Conservation (phyloP, 2,888 invertebrate genomes). For the Caenorhabditis japonica region DNA sequence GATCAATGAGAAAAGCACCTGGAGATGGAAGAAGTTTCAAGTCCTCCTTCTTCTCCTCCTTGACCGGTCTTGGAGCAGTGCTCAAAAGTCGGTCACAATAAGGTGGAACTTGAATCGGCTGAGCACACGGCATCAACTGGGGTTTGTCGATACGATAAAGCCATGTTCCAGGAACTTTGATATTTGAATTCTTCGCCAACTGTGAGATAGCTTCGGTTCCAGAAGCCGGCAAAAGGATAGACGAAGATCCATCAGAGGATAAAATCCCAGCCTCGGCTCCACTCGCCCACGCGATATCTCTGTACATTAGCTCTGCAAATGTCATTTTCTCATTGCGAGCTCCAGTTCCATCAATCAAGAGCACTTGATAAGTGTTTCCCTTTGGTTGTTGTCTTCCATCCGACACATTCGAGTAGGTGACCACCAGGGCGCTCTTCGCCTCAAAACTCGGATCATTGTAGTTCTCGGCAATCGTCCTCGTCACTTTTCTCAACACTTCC, state of each 20-base stretch:
- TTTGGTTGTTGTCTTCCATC: conserved; percentile 53
- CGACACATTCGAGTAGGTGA: conserved; percentile 71
- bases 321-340: conserved; percentile 64
- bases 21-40: conserved; percentile 46
- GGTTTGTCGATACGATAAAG: conserved; percentile 69
- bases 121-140: conserved; percentile 68
- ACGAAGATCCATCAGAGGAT: conserved; percentile 65
- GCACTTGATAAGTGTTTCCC: conserved; percentile 75
- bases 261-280: conserved; percentile 76
- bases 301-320: conserved; percentile 73
- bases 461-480: conserved; percentile 62
- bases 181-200: conserved; percentile 71
- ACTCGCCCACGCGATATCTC: conserved; percentile 71
- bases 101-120: conserved; percentile 70
- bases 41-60: conserved; percentile 52
- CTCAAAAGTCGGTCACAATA: conserved; percentile 71
- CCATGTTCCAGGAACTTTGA: conserved; percentile 74
- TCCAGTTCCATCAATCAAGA: conserved; percentile 71
- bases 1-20: conserved; percentile 42
- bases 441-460: conserved; percentile 65
- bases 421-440: conserved; percentile 68
- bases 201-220: conserved; percentile 74
- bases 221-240: conserved; percentile 74
- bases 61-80: conserved; percentile 28
- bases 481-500: conserved; percentile 28